Conservation (phyloP, 2,888 invertebrate species). For the Strigamia maritima region DNA sequence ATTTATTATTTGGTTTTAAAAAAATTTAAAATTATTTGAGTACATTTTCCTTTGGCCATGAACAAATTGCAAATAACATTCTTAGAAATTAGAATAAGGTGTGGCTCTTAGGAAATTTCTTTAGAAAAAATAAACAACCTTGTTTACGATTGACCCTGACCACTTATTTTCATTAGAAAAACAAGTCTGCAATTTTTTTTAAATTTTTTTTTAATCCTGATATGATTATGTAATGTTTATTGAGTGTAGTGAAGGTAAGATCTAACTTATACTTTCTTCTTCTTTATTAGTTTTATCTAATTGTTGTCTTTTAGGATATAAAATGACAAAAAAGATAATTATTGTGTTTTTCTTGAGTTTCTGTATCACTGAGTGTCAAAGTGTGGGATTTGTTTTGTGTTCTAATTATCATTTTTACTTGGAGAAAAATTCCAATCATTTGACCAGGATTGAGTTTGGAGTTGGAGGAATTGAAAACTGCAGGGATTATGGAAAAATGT, state of each 20-base stretch:
- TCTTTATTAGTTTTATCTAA: neutral
- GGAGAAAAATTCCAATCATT: neutral
- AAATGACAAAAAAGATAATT: neutral
- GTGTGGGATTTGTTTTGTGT: neutral
- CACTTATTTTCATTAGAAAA: neutral
- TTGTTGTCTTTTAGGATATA: neutral
- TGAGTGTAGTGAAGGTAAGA: neutral
- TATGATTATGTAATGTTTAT: neutral
- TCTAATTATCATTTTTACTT: constrained; percentile 12
- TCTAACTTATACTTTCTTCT: neutral
- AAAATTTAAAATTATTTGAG: no score
- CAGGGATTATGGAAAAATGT: neutral
- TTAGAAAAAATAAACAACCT: neutral
- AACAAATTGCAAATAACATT: neutral
- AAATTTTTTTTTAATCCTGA: neutral
- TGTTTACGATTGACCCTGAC: neutral
- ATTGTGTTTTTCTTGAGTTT: neutral
- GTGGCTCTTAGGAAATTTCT: neutral
- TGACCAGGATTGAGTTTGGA: neutral
- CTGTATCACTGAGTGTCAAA: neutral
- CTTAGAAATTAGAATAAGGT: neutral
- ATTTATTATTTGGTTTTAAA: no score
- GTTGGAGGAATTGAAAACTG: neutral
- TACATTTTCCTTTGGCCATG: neutral
- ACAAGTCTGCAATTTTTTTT: neutral